Percentiles rank a stretch among this genome's conserved stretches.
phyloP scores from a whole-genome alignment of 2,888 invertebrate genomes.

The Polydrusus cervinus region DNA sequence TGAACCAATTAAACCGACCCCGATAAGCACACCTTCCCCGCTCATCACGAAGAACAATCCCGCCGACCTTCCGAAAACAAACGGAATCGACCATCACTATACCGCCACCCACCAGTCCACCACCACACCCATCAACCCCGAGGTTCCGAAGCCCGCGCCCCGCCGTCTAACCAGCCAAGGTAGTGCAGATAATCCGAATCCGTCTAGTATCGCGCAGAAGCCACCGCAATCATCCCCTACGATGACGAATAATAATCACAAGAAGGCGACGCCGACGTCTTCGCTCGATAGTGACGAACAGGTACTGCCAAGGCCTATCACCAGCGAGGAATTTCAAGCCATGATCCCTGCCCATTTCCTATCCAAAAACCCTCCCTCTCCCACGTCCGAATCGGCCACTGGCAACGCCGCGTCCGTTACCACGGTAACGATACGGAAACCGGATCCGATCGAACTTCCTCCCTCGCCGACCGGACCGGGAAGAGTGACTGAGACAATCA shows the following conservation, averaged over 20 bases:
- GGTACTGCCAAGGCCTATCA: slow-evolving; percentile 86
- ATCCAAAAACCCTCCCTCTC: slow-evolving; percentile 63
- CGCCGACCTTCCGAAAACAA: slow-evolving; percentile 64
- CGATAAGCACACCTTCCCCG: slow-evolving; percentile 60
- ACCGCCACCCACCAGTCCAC: slow-evolving; percentile 7
- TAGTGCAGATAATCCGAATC: slow-evolving; percentile 66
- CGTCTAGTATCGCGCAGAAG: slow-evolving; percentile 55
- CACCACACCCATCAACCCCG: slow-evolving; percentile 23
- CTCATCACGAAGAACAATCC: slow-evolving; percentile 57
- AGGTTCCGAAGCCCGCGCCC: slow-evolving; percentile 55
- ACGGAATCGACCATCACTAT: slow-evolving; percentile 63
- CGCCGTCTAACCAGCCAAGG: slow-evolving; percentile 61
- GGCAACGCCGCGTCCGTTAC: slow-evolving; percentile 74
- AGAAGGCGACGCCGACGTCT: slow-evolving; percentile 72
- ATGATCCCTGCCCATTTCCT: slow-evolving; percentile 95
- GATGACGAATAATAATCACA: slow-evolving; percentile 59
- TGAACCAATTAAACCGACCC: slow-evolving; percentile 58
- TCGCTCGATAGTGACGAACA: slow-evolving; percentile 73
- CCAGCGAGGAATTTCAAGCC: slow-evolving; percentile 95
- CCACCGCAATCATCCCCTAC: slow-evolving; percentile 42
- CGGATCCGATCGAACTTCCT: slow-evolving; percentile 73
- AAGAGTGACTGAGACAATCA: slow-evolving; percentile 94
- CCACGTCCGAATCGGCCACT: slow-evolving; percentile 67
- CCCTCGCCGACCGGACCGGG: slow-evolving; percentile 90
- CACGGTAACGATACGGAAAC: slow-evolving; percentile 90